phyloP scores from a whole-genome alignment of 37 sponge, comb jelly and placozoan species.

The Aplysina aerophoba region DNA sequence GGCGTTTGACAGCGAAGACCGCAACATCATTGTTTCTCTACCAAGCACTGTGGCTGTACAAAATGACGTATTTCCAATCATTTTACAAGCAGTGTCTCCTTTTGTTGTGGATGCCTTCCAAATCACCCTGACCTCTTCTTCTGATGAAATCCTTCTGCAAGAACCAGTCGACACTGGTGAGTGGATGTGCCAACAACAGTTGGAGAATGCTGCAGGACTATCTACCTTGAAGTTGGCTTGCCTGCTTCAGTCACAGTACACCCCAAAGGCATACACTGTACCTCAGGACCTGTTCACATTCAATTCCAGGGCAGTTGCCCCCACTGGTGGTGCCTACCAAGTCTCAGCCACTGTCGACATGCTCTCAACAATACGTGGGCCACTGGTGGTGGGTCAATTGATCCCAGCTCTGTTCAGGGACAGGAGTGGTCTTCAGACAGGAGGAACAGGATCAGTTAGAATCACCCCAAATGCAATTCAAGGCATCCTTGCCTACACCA shows the following conservation, averaged over 20 bases:
- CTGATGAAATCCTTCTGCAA: not conserved
- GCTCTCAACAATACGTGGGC: not conserved
- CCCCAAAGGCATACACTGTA: not conserved
- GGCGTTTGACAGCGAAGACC: not conserved
- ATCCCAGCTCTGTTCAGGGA: slow-evolving; percentile 15
- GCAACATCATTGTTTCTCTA: slow-evolving; percentile 36
- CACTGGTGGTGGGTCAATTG: not conserved
- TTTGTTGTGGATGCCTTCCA: slow-evolving; percentile 41
- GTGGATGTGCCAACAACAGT: slow-evolving; percentile 9
- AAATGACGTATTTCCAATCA: slow-evolving; percentile 31
- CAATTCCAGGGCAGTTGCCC: not conserved
- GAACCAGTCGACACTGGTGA: not conserved
- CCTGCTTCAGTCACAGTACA: not conserved
- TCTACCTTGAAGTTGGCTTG: not conserved
- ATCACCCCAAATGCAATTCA: not conserved
- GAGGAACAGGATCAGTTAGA: not conserved
- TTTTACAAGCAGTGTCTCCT: slow-evolving; percentile 11
- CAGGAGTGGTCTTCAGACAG: slow-evolving; percentile 6
- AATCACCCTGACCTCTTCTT: not conserved
- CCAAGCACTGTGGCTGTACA: slow-evolving; percentile 36
- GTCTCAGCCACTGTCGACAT: not conserved
- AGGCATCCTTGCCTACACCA: slow-evolving; percentile 46
- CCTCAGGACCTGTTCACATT: not conserved
- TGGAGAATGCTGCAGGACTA: not conserved
- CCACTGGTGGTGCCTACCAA: not conserved